phyloP scores from a whole-genome alignment of 2,888 invertebrate species.

The Ditula angustiorana region DNA sequence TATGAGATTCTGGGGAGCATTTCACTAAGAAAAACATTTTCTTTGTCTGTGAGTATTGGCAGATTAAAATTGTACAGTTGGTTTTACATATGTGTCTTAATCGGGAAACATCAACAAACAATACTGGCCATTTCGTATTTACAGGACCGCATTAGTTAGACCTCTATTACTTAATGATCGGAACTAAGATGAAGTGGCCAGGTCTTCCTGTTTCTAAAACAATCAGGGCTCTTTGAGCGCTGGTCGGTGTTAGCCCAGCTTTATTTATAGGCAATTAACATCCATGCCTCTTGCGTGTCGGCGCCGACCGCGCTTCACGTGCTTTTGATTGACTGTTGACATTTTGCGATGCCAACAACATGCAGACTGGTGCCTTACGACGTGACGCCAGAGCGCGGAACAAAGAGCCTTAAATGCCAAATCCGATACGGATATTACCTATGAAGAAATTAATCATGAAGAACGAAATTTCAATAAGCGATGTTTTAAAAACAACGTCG shows the following conservation, averaged over 20 bases:
- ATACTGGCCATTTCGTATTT: constrained; percentile 16
- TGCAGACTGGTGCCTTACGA: constrained; percentile 10
- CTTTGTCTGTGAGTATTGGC: background rate
- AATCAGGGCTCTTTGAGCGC: constrained; percentile 11
- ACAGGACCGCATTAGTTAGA: constrained; percentile 11
- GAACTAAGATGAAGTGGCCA: background rate
- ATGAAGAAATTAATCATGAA: constrained; percentile 9
- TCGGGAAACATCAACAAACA: constrained; percentile 15
- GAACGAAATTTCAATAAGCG: background rate
- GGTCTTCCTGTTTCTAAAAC: constrained; percentile 24
- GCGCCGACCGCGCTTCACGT: constrained; percentile 54
- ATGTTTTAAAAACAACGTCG: constrained; percentile 21
- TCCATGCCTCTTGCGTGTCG: constrained; percentile 56
- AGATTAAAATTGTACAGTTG: background rate
- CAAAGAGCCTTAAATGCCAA: constrained; percentile 34
- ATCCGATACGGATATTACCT: constrained; percentile 23
- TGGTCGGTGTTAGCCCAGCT: constrained; percentile 34
- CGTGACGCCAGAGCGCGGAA: constrained; percentile 10
- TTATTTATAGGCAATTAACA: constrained; percentile 70
- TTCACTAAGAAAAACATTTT: background rate
- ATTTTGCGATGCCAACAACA: constrained; percentile 54
- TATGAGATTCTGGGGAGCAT: background rate
- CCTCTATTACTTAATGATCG: constrained; percentile 28
- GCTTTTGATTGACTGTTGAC: constrained; percentile 75
- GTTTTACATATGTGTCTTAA: background rate